Percentiles rank a stretch among this genome's conserved stretches.
phyloP scores from a whole-genome alignment of 2,888 invertebrate species.

The Sisyra terminalis region DNA sequence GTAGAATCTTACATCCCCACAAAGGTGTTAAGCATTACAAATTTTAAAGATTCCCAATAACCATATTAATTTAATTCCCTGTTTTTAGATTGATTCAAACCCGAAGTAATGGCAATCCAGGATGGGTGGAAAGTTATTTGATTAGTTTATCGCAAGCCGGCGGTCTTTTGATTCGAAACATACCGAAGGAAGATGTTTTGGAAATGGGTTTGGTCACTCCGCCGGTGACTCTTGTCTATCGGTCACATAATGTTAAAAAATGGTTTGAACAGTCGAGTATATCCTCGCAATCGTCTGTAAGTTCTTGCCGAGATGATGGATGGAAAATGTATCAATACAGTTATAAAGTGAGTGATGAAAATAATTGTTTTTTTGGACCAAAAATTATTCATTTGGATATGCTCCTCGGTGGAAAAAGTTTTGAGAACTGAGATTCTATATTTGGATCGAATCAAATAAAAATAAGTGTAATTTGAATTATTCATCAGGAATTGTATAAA shows the following conservation, averaged over 20 bases:
- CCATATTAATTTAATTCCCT: constrained; percentile 4
- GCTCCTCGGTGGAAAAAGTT: too few species aligned
- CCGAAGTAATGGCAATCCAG: constrained; percentile 42
- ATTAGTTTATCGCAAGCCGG: constrained; percentile 38
- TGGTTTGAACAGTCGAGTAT: constrained; percentile 11
- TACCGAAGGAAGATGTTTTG: constrained; percentile 20
- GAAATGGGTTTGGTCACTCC: constrained; percentile 21
- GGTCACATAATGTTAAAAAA: constrained; percentile 13
- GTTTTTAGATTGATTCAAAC: constrained; percentile 32
- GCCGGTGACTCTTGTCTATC: constrained; percentile 21
- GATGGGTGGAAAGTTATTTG: constrained; percentile 49
- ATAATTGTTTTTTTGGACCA: too few species aligned
- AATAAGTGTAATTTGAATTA: too few species aligned
- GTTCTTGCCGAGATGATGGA: constrained; percentile 16
- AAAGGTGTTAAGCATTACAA: background rate
- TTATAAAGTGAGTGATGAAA: constrained; percentile 24
- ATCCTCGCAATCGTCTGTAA: constrained; percentile 4
- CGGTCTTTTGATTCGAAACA: constrained; percentile 28
- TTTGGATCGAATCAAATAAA: too few species aligned
- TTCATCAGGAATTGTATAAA: too few species aligned
- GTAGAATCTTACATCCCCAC: too few species aligned
- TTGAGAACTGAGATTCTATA: too few species aligned
- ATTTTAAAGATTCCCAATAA: background rate
- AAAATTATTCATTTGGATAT: too few species aligned
- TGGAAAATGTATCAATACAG: constrained; percentile 32